These are phyloP conservation scores for Gulo gulo DNA, from an alignment of 2,113 vertebrate genomes.

Conservation along the genomic window DNA sequence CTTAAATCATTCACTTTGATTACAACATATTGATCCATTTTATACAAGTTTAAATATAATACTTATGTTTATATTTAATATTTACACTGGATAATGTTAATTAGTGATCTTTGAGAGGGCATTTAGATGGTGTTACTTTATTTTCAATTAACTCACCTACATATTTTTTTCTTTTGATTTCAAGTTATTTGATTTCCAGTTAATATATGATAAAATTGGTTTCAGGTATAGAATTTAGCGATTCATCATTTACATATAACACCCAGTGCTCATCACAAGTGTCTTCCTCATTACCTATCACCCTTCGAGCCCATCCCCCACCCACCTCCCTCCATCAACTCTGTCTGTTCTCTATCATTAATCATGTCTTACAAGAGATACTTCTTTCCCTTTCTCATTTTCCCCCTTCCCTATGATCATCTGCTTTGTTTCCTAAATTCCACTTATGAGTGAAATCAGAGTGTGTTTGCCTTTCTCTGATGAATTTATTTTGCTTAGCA, in stretches of 20 bases:
- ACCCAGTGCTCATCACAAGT: not conserved
- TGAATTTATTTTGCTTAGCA: not conserved
- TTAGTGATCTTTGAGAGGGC: not conserved
- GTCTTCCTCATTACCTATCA: not conserved
- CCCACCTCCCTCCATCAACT: not conserved
- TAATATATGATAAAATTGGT: not conserved
- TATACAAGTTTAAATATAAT: constrained; percentile 2
- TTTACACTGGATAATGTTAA: not conserved
- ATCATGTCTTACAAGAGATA: too few species aligned
- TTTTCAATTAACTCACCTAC: constrained; percentile 1
- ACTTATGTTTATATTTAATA: not conserved
- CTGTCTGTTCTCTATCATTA: not conserved
- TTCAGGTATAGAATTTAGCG: not conserved
- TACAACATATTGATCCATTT: not conserved
- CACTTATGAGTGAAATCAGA: not conserved
- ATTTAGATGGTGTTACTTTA: not conserved
- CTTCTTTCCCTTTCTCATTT: not conserved
- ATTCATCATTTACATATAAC: not conserved
- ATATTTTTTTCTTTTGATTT: not conserved
- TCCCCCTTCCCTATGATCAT: not conserved
- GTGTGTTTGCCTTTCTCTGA: not conserved
- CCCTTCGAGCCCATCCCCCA: not conserved
- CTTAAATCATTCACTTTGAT: not conserved
- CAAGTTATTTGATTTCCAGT: not conserved
- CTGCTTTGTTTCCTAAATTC: not conserved